Percentiles rank a stretch among this genome's conserved stretches.
Conservation (phyloP, 2,113 vertebrate species). For the Hypomesus transpacificus region DNA sequence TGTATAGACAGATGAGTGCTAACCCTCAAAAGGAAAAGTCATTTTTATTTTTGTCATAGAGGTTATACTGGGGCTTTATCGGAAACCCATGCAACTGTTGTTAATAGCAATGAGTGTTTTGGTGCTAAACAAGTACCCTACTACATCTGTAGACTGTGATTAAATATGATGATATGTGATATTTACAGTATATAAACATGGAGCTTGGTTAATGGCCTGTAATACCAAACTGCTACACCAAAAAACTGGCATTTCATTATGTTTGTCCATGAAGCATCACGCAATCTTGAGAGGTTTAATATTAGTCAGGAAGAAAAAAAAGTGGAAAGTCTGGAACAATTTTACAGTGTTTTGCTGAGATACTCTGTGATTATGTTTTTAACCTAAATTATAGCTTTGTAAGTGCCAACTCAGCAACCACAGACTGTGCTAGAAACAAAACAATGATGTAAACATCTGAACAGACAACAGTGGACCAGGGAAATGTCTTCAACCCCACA, state of each 20-base stretch:
- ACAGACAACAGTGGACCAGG: background rate
- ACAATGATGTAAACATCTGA: conserved; percentile 23
- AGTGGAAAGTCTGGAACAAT: too few species aligned
- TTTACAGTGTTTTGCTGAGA: conserved; percentile 8
- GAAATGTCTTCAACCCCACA: too few species aligned
- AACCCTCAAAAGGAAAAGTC: conserved; percentile 9
- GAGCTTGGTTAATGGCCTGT: too few species aligned
- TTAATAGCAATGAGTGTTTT: conserved; percentile 10
- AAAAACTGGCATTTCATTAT: too few species aligned
- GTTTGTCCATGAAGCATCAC: too few species aligned
- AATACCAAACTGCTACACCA: too few species aligned
- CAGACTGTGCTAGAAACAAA: conserved; percentile 4
- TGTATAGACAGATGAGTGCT: background rate
- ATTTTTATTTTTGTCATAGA: background rate
- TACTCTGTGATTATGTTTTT: conserved; percentile 15
- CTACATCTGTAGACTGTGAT: conserved; percentile 29
- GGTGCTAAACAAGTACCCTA: conserved; percentile 13
- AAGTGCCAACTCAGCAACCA: background rate
- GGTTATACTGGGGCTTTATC: conserved; percentile 10
- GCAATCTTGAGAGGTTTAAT: too few species aligned
- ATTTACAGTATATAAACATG: conserved; percentile 31
- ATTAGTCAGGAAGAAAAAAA: too few species aligned
- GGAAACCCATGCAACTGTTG: conserved; percentile 18
- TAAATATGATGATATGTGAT: conserved; percentile 36
- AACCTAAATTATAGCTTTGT: conserved; percentile 63